Percentiles rank a stretch among this genome's conserved stretches.
These are phyloP conservation scores for Protula sp. DNA, from an alignment of 2,888 invertebrate species.

Conservation along the genomic window DNA sequence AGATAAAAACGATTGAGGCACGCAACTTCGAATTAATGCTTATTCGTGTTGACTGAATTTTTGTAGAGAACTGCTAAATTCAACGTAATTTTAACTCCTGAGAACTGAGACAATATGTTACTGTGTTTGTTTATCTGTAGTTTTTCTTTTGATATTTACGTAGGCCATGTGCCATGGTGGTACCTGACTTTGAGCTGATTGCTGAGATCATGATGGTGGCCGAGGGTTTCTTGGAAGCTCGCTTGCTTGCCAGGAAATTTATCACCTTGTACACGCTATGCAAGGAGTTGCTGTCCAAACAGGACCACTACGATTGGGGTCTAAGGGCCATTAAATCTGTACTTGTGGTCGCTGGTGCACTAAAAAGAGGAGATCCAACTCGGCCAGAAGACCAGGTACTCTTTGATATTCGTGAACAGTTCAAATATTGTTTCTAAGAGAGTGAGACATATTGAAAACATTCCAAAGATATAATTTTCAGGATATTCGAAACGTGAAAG, in stretches of 20 bases:
- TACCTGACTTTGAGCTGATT: slow-evolving; percentile 92
- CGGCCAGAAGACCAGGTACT: slow-evolving; percentile 89
- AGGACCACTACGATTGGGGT: slow-evolving; percentile 95
- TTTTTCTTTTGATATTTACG: too few relatives aligned
- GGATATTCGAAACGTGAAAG: too few relatives aligned
- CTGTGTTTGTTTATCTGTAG: too few relatives aligned
- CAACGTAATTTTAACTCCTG: too few relatives aligned
- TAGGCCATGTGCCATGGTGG: slow-evolving; percentile 96
- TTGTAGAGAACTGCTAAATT: too few relatives aligned
- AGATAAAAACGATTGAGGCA: too few relatives aligned
- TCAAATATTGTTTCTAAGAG: neutral
- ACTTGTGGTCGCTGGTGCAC: slow-evolving; percentile 89
- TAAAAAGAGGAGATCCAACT: slow-evolving; percentile 86
- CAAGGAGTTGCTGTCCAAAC: slow-evolving; percentile 83
- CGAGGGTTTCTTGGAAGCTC: slow-evolving; percentile 93
- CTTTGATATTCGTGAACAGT: neutral
- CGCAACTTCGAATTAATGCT: too few relatives aligned
- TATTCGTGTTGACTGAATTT: too few relatives aligned
- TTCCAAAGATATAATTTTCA: too few relatives aligned
- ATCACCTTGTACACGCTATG: slow-evolving; percentile 91
- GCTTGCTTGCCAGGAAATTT: slow-evolving; percentile 86
- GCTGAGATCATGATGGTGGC: slow-evolving; percentile 98
- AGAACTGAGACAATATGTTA: too few relatives aligned
- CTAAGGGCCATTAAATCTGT: slow-evolving; percentile 92
- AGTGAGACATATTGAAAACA: too few relatives aligned